Conservation (phyloP, 2,797 vertebrate genomes). For the Eptatretus atami region DNA sequence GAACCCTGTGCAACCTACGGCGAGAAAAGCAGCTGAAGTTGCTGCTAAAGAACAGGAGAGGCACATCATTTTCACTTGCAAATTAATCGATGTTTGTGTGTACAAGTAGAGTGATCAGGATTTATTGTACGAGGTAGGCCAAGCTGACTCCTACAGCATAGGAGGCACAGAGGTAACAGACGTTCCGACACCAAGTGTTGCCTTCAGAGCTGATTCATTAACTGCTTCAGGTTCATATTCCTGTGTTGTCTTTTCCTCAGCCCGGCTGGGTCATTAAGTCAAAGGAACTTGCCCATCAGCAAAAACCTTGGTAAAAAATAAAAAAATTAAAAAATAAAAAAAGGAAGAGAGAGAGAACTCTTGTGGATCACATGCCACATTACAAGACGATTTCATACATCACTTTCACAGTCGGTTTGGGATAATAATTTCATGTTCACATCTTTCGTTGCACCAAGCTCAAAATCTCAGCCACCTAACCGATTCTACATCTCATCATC, state of each 20-base stretch:
- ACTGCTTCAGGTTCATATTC: conserved; percentile 88
- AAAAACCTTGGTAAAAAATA: conserved; percentile 26
- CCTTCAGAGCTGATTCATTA: conserved; percentile 89
- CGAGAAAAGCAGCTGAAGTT: not conserved
- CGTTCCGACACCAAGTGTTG: conserved; percentile 60
- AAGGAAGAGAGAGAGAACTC: too few relatives aligned
- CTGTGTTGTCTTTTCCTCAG: conserved; percentile 72
- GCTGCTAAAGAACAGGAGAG: not conserved
- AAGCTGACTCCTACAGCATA: conserved; percentile 41
- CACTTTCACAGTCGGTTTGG: too few relatives aligned
- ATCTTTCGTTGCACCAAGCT: too few relatives aligned
- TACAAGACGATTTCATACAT: too few relatives aligned
- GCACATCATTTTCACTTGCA: not conserved
- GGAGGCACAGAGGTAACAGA: conserved; percentile 54
- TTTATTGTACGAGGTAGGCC: conserved; percentile 35
- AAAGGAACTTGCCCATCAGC: conserved; percentile 38
- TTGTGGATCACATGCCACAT: too few relatives aligned
- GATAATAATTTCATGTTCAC: too few relatives aligned
- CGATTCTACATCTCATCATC: too few relatives aligned
- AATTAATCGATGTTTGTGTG: not conserved
- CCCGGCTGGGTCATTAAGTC: conserved; percentile 35
- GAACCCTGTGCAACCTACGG: conserved; percentile 44
- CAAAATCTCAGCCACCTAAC: too few relatives aligned
- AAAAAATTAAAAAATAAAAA: too few relatives aligned
- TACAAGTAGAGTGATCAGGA: not conserved